Base-by-base conservation (phyloP, 2,797 vertebrate species). In the Triplophysa bombifrons region DNA sequence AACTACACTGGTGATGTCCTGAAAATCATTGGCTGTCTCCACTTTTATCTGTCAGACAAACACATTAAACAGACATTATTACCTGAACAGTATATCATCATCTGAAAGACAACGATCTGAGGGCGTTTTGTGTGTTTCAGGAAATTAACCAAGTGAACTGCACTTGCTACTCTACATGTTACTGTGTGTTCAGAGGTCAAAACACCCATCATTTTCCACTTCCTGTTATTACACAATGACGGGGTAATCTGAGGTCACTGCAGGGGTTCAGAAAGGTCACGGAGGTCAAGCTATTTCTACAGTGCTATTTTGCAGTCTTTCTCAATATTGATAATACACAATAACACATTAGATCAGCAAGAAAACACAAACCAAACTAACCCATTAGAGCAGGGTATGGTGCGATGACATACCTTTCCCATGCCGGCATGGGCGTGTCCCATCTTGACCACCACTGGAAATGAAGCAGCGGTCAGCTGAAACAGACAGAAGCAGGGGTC, bases 1-100 rank as follows among this genome's bases (percentile, higher is more conserved):
- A 74, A 98, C 96, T 78, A 98, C 94, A 50, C 97, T 98, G 89
- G 96, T 96, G 88, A 98, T 96, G 88, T 98, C 97, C 91, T 96
- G 96, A 90, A 96, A 98, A 90, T 98, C 96, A 0, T 94, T 93
- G 60, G 96, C 95, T 85, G 94, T 99, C 86, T 99, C 98, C 50
- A 99, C 95, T 91, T 98, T 99, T 84, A 99, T 95, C 97, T 99
- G 87, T 0, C 4, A 78, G 4, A 63, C 53, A 69, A 64, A 41
- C 34, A 79, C n/a, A 74, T 16, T 30, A 27, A 61, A 61, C 20
- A 11, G 41, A 41, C 41, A 11, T 41, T 41, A 41, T 41, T 10
- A 41, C 38, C 38, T 9, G 8, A 41, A 2, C 38, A 41, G 38
- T 30, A 30, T 41, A 41, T 41, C 38, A 41, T 41, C 38, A 41